phyloP scores from a whole-genome alignment of 2,888 invertebrate species.

The Stenolophus ochropezus region DNA sequence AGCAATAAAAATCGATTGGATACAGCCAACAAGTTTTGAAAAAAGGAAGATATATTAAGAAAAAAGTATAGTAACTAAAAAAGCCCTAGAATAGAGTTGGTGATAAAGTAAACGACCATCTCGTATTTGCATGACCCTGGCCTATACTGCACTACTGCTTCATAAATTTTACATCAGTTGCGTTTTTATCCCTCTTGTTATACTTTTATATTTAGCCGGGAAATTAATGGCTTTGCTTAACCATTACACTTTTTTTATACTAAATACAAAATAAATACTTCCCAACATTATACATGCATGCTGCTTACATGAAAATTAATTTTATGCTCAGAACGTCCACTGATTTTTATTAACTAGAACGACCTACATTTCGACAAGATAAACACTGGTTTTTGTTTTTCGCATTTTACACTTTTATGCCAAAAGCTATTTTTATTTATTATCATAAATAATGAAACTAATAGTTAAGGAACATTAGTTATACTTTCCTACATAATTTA shows the following conservation, averaged over 20 bases:
- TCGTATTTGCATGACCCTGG: conserved; percentile 22
- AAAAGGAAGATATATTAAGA: conserved; percentile 16
- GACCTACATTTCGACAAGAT: no score
- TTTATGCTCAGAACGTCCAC: neutral
- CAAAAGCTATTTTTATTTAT: no score
- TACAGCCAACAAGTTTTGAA: conserved; percentile 41
- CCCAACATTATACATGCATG: neutral
- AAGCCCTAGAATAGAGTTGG: conserved; percentile 14
- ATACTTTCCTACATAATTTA: no score
- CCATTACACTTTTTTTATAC: neutral
- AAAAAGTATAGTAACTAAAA: conserved; percentile 29
- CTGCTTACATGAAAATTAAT: neutral
- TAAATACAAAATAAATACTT: neutral
- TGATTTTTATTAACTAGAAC: neutral
- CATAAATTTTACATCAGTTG: conserved; percentile 42
- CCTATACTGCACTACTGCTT: conserved; percentile 16
- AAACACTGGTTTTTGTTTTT: no score
- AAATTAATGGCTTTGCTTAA: conserved; percentile 32
- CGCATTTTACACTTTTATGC: no score
- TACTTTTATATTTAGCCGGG: conserved; percentile 16
- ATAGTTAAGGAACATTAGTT: no score
- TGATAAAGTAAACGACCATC: conserved; percentile 6
- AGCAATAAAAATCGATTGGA: conserved; percentile 39
- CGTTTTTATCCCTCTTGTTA: neutral
- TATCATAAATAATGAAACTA: no score